These are phyloP conservation scores for Catagonus wagneri DNA, from an alignment of 2,113 vertebrate species.

Conservation along the genomic window DNA sequence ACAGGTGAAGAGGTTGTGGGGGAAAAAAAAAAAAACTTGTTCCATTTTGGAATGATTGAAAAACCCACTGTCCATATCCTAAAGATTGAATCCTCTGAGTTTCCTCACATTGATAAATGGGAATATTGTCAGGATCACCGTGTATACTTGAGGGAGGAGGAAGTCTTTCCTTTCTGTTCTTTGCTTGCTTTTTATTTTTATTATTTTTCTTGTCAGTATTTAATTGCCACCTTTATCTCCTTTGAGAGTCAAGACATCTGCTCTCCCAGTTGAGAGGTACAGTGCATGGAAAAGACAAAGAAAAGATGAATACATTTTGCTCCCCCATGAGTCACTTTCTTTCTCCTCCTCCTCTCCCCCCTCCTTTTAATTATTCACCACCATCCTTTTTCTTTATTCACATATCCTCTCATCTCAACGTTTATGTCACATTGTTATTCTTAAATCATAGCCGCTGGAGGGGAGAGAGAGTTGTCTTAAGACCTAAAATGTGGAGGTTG, in stretches of 20 bases:
- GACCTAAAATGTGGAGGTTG: conserved; percentile 69
- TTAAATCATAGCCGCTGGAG: conserved; percentile 71
- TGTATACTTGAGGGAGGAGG: conserved; percentile 66
- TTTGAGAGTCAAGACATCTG: conserved; percentile 88
- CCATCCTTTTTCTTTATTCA: conserved; percentile 70
- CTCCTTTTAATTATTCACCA: conserved; percentile 78
- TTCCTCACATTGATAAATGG: conserved; percentile 76
- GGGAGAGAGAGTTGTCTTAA: conserved; percentile 55
- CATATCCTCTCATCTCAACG: conserved; percentile 52
- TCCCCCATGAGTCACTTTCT: conserved; percentile 66
- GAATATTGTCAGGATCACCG: conserved; percentile 79
- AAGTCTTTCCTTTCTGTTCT: conserved; percentile 6
- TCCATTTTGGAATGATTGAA: background rate
- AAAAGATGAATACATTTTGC: conserved; percentile 85
- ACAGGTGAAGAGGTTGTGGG: background rate
- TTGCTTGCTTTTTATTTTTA: conserved; percentile 64
- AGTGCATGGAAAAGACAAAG: conserved; percentile 85
- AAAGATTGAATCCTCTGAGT: conserved; percentile 51
- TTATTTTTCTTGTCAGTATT: conserved; percentile 86
- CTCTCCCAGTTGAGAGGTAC: conserved; percentile 86
- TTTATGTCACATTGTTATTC: conserved; percentile 77
- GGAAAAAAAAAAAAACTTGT: background rate
- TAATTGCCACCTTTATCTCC: conserved; percentile 90
- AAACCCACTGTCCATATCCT: background rate
- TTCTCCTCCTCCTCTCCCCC: background rate